Evolutionary conservation across 2,888 invertebrate species (phyloP), one percentile per base, ranked within the genome.

Genomic region (Masnerella sp.): DNA sequence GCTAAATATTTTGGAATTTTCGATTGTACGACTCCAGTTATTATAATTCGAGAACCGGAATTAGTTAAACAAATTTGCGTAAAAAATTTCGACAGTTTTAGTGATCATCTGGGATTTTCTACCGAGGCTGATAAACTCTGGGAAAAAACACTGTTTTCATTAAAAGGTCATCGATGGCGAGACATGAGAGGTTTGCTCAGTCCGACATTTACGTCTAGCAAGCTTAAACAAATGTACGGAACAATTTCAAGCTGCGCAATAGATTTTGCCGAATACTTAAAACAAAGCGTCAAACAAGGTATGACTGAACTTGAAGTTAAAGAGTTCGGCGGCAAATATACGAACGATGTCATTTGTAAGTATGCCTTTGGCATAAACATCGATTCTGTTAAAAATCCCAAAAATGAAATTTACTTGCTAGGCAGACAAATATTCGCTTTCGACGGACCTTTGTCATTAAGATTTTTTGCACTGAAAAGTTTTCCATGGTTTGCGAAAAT

Each of bases 121-220:
- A 69, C 75, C 20, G 61, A 62, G 0, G 7, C 5, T 0, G 79
- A 81, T 18, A 74, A 75, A 0, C n/a, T 83, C 0, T 74, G 83
- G 9, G 78, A 61, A 0, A 80, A 77, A 0, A 78, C 78, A 30
- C 56, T 82, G 0, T 78, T 82, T 36, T 65, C 62, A 0, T 51
- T 82, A 0, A 65, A 61, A 0, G 90, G 89, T 8, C 87, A 89
- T 2, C 25, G 56, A 7, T 56, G 42, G 56, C 8, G 12, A 20
- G n/a, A 15, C 1, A 88, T 90, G 88, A 82, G 91, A 11, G 82
- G 83, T 0, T 87, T 89, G 0, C 76, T 91, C 14, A 90, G 89
- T 17, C 91, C 90, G 0, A 88, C 90, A 0, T 91, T 91, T 81
- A 91, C 91, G 0, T 86, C 89, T 4, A 89, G 89, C 56, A 91